Evolutionary conservation across 2,888 invertebrate species (phyloP).

Genomic region (Mesodorylaimus sp.): DNA sequence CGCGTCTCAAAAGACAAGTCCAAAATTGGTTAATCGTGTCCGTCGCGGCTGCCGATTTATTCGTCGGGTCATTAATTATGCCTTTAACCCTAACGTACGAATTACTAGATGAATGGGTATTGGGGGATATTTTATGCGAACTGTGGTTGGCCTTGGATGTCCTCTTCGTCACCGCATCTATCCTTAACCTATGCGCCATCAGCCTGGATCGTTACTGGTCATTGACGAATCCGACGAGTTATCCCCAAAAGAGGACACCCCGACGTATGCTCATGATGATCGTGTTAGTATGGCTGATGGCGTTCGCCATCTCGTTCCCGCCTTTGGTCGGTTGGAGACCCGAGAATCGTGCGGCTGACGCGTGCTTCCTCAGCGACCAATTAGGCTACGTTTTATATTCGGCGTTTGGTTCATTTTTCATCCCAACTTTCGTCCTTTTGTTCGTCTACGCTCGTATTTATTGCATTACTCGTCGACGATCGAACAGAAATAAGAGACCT

Average conservation of each 20-base stretch:
- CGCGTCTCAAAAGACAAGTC: conserved; percentile 28
- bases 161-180: conserved; percentile 37
- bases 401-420: conserved; percentile 88
- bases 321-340: conserved; percentile 4
- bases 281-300: background rate
- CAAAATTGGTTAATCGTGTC: conserved; percentile 38
- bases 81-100: conserved; percentile 37
- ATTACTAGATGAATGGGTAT: conserved; percentile 36
- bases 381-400: conserved; percentile 91
- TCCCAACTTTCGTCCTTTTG: conserved; percentile 94
- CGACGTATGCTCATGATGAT: background rate
- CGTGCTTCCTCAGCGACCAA: conserved; percentile 52
- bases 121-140: conserved; percentile 35
- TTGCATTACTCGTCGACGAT: background rate
- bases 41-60: conserved; percentile 28
- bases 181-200: conserved; percentile 32
- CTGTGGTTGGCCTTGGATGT: conserved; percentile 38
- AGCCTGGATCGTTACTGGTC: conserved; percentile 18
- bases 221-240: background rate
- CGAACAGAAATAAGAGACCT: no score
- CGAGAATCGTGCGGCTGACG: conserved; percentile 11
- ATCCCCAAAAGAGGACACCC: background rate
- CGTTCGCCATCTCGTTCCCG: background rate
- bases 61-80: conserved; percentile 35
- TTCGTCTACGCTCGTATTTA: conserved; percentile 94